These are phyloP conservation scores for Callyntrura sp. DNA, from an alignment of 2,888 invertebrate genomes.

Conservation along the genomic window DNA sequence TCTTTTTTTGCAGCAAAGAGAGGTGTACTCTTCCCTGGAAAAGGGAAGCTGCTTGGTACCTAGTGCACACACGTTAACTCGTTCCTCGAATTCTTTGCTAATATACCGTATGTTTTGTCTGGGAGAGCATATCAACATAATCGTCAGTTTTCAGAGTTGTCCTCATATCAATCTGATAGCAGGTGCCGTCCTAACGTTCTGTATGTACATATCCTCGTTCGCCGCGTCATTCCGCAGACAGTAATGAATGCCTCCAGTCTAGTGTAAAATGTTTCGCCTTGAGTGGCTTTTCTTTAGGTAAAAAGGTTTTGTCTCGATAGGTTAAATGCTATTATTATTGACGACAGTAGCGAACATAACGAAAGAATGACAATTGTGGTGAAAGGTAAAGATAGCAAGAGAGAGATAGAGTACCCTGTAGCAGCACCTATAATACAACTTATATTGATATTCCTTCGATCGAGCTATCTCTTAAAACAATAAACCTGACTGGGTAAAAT, in stretches of 20 bases:
- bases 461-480: too few species aligned
- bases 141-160: slow-evolving; percentile 36
- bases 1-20: not conserved
- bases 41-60: slow-evolving; percentile 20
- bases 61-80: slow-evolving; percentile 22
- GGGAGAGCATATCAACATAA: slow-evolving; percentile 62
- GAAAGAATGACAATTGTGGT: not conserved
- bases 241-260: not conserved
- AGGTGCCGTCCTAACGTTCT: not conserved
- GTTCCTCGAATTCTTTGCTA: slow-evolving; percentile 34
- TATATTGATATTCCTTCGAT: too few species aligned
- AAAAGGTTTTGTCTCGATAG: too few species aligned
- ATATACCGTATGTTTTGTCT: slow-evolving; percentile 69
- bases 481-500: not conserved
- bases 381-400: not conserved
- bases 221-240: not conserved
- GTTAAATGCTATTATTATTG: not conserved
- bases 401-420: too few species aligned
- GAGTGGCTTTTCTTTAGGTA: too few species aligned
- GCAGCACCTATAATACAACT: too few species aligned
- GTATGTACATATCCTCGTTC: not conserved
- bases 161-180: not conserved
- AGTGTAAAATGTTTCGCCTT: too few species aligned
- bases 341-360: not conserved
- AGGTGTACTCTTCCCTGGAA: slow-evolving; percentile 24